A percentile compares a stretch with the other conserved stretches of the same genome.
Evolutionary conservation across 2,888 invertebrate species (phyloP).

Genomic region (Timandra comae): DNA sequence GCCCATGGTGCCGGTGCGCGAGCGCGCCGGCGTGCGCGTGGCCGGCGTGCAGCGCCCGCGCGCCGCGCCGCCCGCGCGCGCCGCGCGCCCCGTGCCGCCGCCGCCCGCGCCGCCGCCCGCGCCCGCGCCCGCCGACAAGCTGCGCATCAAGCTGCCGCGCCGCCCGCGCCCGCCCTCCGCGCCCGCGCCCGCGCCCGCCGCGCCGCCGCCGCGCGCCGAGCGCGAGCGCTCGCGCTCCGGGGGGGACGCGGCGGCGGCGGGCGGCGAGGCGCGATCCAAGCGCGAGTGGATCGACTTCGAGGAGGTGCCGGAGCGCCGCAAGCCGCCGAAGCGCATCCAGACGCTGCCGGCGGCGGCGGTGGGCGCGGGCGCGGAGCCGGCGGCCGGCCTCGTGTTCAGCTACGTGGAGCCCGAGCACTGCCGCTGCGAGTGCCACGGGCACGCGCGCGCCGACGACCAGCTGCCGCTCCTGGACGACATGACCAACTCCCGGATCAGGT

Average conservation of each 20-base stretch:
- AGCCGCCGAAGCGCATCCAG: slow-evolving; percentile 88
- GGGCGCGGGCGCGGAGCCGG: slow-evolving; percentile 44
- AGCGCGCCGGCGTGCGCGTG: slow-evolving; percentile 48
- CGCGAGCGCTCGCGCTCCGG: slow-evolving; percentile 6
- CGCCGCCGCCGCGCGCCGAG: slow-evolving; percentile 28
- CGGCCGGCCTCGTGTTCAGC: slow-evolving; percentile 72
- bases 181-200: slow-evolving; percentile 23
- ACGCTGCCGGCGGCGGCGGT: slow-evolving; percentile 81
- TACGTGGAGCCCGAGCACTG: slow-evolving; percentile 93
- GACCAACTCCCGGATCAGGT: slow-evolving; percentile 16
- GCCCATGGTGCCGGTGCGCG: slow-evolving; percentile 85
- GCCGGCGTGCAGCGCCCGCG: slow-evolving; percentile 73
- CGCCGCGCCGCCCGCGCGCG: slow-evolving; percentile 79
- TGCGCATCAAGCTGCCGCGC: slow-evolving; percentile 50
- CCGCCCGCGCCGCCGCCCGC: slow-evolving; percentile 22
- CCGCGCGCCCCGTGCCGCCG: slow-evolving; percentile 24
- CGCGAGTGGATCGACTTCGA: slow-evolving; percentile 90
- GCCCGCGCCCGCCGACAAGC: slow-evolving; percentile 50
- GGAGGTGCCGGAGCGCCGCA: slow-evolving; percentile 88
- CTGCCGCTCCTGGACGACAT: slow-evolving; percentile 42
- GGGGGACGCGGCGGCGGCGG: slow-evolving; percentile 48
- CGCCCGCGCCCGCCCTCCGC: slow-evolving; percentile 43
- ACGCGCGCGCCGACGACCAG: slow-evolving; percentile 38
- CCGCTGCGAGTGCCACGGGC: slow-evolving; percentile 90
- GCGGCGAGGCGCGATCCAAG: slow-evolving; percentile 41